Percentiles rank a stretch among this genome's conserved stretches.
Conservation (phyloP, 2,888 invertebrate genomes). For the Amphipoea oculea region DNA sequence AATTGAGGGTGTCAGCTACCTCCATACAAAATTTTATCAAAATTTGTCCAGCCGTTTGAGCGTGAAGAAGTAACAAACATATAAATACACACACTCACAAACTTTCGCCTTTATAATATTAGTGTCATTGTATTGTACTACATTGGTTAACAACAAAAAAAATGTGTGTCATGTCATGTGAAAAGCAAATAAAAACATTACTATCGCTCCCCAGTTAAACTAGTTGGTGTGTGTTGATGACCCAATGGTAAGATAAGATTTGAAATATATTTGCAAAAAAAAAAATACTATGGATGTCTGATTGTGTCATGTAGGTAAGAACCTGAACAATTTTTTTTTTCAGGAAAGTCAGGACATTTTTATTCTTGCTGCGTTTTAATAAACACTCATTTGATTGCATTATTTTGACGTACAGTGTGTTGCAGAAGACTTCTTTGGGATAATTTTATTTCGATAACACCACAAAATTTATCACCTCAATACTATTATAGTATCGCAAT, state of each 20-base stretch:
- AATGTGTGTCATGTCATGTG: constrained; percentile 24
- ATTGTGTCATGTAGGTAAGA: background rate
- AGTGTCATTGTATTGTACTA: background rate
- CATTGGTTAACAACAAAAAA: background rate
- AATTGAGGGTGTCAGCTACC: too few species aligned
- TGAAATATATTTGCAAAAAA: background rate
- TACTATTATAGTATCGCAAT: background rate
- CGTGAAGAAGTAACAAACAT: too few species aligned
- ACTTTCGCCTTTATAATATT: too few species aligned
- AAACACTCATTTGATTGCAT: background rate
- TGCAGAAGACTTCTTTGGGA: background rate
- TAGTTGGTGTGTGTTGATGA: constrained; percentile 29
- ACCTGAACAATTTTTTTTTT: background rate
- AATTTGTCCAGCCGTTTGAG: too few species aligned
- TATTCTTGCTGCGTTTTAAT: background rate
- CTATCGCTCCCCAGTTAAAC: constrained; percentile 22
- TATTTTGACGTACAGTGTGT: background rate
- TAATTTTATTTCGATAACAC: background rate
- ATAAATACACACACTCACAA: too few species aligned
- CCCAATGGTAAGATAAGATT: constrained; percentile 22
- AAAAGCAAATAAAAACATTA: constrained; percentile 36
- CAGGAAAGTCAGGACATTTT: background rate
- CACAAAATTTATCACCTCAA: background rate
- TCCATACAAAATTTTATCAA: too few species aligned
- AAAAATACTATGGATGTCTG: background rate